phyloP scores from a whole-genome alignment of 2,888 invertebrate species.

The Zygaena filipendulae region DNA sequence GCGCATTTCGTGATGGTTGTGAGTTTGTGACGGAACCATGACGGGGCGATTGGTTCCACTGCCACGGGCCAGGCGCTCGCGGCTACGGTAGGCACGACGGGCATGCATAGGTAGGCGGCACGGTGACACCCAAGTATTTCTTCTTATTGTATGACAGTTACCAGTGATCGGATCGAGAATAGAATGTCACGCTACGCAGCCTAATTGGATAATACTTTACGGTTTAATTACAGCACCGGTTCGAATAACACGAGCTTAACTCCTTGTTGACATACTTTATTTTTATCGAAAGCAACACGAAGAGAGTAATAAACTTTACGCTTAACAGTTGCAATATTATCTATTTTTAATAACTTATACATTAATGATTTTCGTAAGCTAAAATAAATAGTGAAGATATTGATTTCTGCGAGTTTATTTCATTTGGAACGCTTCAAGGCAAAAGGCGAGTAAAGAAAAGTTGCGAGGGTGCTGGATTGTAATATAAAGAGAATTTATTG shows the following conservation, averaged over 20 bases:
- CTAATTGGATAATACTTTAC: conserved; percentile 57
- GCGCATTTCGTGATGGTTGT: conserved; percentile 51
- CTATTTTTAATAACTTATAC: no score
- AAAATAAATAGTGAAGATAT: not conserved
- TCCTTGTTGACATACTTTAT: conserved; percentile 29
- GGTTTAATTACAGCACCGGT: conserved; percentile 37
- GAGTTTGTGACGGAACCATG: no score
- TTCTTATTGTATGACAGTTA: conserved; percentile 54
- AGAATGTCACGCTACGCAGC: conserved; percentile 41
- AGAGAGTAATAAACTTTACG: conserved; percentile 30
- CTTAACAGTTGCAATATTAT: no score
- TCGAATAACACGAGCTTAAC: conserved; percentile 28
- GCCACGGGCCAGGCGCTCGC: conserved; percentile 29
- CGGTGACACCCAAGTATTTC: conserved; percentile 49
- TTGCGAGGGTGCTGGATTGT: conserved; percentile 33
- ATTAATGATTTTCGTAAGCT: no score
- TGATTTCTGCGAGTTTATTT: not conserved
- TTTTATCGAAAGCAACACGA: conserved; percentile 26
- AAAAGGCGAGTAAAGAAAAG: conserved; percentile 28
- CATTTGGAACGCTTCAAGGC: conserved; percentile 6
- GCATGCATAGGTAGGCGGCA: conserved; percentile 62
- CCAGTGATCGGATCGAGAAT: conserved; percentile 44
- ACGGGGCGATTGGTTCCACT: conserved; percentile 57
- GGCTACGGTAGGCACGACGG: no score
- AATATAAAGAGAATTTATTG: conserved; percentile 55